phyloP scores from a whole-genome alignment of 1,140 invertebrate genomes.

The Choristoneura fumiferana region DNA sequence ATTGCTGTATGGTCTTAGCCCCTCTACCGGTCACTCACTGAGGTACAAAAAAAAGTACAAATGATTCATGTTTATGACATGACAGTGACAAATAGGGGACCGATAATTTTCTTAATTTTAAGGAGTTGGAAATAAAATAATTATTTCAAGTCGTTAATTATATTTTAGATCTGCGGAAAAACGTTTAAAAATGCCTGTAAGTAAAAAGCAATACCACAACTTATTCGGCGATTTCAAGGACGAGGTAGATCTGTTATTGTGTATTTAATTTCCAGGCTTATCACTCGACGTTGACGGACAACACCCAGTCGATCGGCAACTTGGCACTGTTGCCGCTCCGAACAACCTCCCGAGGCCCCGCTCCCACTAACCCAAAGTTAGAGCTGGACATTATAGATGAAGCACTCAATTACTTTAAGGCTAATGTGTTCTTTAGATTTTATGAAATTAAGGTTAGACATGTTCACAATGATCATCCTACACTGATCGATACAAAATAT shows the following conservation, averaged over 20 bases:
- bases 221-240: not conserved
- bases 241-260: too few species aligned
- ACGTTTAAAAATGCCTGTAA: slow-evolving; percentile 2
- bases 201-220: not conserved
- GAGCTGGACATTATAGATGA: slow-evolving; percentile 98
- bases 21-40: too few species aligned
- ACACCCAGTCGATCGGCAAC: slow-evolving; percentile 91
- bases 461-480: not conserved
- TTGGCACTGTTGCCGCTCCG: slow-evolving; percentile 93
- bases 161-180: not conserved
- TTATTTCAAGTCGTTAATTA: too few species aligned
- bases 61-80: too few species aligned
- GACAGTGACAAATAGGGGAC: too few species aligned
- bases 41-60: too few species aligned
- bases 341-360: slow-evolving; percentile 93
- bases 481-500: too few species aligned
- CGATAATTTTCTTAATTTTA: too few species aligned
- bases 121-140: too few species aligned
- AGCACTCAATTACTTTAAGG: slow-evolving; percentile 97
- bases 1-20: too few species aligned
- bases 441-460: slow-evolving; percentile 95
- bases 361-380: slow-evolving; percentile 82
- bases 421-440: slow-evolving; percentile 99
- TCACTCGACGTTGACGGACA: slow-evolving; percentile 92
- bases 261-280: slow-evolving; percentile 85